Evolutionary conservation across 2,113 vertebrate species (phyloP).

Genomic region (Oreotrochilus melanogaster): DNA sequence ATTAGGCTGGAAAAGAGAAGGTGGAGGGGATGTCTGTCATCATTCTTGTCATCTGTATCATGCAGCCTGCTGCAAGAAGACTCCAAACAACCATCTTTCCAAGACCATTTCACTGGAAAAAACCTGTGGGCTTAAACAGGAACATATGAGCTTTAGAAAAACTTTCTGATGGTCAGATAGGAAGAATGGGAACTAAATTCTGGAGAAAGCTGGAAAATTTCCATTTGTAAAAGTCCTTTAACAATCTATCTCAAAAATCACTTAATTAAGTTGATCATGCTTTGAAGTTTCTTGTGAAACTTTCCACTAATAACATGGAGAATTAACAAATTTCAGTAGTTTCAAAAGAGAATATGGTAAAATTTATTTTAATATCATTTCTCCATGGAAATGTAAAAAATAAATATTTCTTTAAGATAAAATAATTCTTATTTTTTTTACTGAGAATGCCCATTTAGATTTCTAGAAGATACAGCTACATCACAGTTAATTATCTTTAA

Average conservation of each 20-base stretch:
- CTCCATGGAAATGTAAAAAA: background rate
- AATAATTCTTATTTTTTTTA: background rate
- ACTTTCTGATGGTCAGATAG: background rate
- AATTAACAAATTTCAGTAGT: background rate
- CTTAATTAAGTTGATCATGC: accelerated
- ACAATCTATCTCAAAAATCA: background rate
- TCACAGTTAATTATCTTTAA: background rate
- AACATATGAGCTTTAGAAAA: background rate
- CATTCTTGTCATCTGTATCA: background rate
- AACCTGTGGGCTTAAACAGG: background rate
- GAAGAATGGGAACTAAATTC: background rate
- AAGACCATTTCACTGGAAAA: background rate
- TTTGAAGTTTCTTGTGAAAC: background rate
- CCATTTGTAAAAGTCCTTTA: background rate
- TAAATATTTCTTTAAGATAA: background rate
- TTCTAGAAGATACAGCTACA: background rate
- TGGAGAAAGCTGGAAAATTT: background rate
- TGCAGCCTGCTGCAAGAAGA: background rate
- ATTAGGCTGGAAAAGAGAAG: background rate
- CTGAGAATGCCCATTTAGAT: background rate
- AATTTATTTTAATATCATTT: background rate
- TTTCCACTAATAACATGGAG: background rate
- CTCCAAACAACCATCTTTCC: background rate
- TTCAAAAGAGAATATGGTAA: background rate
- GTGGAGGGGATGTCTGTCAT: background rate